A percentile compares a stretch with the other conserved stretches of the same genome.
Evolutionary conservation across 1,140 invertebrate genomes (phyloP).

Genomic region (Apis cerana): DNA sequence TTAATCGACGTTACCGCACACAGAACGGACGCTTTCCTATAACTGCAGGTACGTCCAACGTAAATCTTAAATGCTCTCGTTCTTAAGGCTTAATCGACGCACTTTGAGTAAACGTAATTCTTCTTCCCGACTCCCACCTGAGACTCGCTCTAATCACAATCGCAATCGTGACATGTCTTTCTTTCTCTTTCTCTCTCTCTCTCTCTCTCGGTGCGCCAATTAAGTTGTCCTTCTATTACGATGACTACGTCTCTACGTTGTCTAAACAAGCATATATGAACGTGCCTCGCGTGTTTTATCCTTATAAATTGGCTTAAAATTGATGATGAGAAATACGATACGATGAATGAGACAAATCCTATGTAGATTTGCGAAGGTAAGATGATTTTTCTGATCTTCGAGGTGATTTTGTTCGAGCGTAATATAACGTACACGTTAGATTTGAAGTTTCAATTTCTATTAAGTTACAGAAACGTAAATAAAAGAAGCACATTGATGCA

Average conservation of each 20-base stretch:
- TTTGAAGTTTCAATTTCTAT: no score
- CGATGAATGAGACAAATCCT: background rate
- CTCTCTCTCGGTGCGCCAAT: constrained; percentile 49
- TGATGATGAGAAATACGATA: background rate
- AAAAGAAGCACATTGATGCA: constrained; percentile 22
- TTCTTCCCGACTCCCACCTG: background rate
- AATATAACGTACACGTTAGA: background rate
- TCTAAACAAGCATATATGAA: constrained; percentile 41
- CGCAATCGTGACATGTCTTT: no score
- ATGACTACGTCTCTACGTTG: constrained; percentile 16
- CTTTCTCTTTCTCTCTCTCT: no score
- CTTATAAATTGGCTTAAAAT: no score
- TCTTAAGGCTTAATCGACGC: constrained; percentile 58
- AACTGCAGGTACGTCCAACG: constrained; percentile 71
- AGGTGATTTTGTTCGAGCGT: background rate
- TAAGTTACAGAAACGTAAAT: background rate
- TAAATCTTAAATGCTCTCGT: constrained; percentile 48
- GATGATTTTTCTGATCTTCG: background rate
- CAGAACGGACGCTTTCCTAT: constrained; percentile 71
- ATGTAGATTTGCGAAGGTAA: background rate
- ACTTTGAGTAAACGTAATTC: constrained; percentile 37
- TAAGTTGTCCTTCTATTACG: constrained; percentile 30
- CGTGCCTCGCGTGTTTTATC: constrained; percentile 11
- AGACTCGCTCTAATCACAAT: no score
- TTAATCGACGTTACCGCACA: constrained; percentile 71